Base-by-base conservation (phyloP, 2,888 invertebrate genomes). In the Pammene aurita region DNA sequence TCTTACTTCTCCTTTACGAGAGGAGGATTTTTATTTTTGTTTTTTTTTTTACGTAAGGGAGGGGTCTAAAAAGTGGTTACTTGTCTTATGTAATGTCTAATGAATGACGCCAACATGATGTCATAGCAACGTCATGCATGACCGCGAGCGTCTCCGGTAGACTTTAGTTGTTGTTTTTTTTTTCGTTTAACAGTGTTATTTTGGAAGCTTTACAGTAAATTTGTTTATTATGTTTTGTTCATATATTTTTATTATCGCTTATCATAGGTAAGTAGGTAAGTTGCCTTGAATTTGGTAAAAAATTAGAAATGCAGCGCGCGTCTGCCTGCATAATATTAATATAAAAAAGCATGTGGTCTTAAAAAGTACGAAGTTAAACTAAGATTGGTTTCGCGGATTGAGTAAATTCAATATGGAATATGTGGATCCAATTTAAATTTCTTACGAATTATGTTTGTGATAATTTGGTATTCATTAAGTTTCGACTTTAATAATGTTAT, bases 391-490 rank as follows among this genome's bases (percentile, higher is more conserved):
- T 62, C 38, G 34, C 14, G 5, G 57, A 11, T 35, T 50, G 35
- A 63, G 62, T 18, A 35, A 50, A 52, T 63, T 26, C 38, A 38
- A 46, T 35, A 34, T 62, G 56, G 52, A 46, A 46, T 46, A 44
- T 5, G 13, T 44, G 7, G 9, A 67, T 56, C 35, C 44, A 52
- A 46, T 55, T 57, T 10, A 11, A 58, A 63, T 57, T 52, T 26
- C 34, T 67, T 62, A 56, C 26, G 68, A 52, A 69, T 68, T 69
- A 65, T 60, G 64, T 69, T 69, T 65, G 69, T 65, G 65, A 69
- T 69, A 55, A 46, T 69, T 68, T 69, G 64, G 64, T 69, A 69
- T 69, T 55, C 13, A 48, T 44, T 64, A 65, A 60, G 58, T 57
- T 64, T 55, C 41, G 54, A 58, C 13, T 52, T 38, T 42, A 63